Conservation (phyloP, 37 sponge, comb jelly and placozoan species). For the Spongilla lacustris region DNA sequence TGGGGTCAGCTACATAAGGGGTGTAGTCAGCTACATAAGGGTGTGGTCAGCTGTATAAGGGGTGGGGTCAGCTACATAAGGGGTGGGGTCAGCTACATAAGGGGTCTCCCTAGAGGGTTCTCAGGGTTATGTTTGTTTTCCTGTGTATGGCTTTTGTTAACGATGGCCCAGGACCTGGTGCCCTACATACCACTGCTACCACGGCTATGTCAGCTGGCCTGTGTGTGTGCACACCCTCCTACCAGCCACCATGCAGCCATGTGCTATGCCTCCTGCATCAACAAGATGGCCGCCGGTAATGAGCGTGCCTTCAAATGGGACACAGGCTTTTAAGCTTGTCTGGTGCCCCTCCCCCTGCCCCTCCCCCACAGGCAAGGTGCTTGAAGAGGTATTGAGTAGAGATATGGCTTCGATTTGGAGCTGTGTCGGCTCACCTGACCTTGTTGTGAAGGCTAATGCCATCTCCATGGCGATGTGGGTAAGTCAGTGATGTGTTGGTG, state of each 20-base stretch:
- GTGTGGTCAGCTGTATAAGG: too few species aligned
- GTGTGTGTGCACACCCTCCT: not conserved
- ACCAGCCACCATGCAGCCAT: not conserved
- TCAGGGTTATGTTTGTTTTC: too few species aligned
- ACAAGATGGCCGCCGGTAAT: not conserved
- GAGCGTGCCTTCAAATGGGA: not conserved
- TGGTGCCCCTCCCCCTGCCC: not conserved
- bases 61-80: too few species aligned
- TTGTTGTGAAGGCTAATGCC: not conserved
- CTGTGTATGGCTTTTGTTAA: too few species aligned
- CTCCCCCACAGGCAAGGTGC: not conserved
- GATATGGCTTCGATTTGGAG: not conserved
- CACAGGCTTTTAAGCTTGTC: not conserved
- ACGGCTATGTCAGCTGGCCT: not conserved
- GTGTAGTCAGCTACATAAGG: too few species aligned
- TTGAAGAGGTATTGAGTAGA: not conserved
- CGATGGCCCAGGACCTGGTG: not conserved
- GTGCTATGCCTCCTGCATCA: not conserved
- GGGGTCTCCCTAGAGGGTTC: too few species aligned
- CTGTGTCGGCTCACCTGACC: not conserved
- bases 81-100: too few species aligned
- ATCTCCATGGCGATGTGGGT: not conserved
- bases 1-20: too few species aligned
- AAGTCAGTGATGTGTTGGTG: not conserved
- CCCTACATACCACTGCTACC: not conserved